Base-by-base conservation (phyloP, 2,888 invertebrate genomes). In the Philereme transversata region DNA sequence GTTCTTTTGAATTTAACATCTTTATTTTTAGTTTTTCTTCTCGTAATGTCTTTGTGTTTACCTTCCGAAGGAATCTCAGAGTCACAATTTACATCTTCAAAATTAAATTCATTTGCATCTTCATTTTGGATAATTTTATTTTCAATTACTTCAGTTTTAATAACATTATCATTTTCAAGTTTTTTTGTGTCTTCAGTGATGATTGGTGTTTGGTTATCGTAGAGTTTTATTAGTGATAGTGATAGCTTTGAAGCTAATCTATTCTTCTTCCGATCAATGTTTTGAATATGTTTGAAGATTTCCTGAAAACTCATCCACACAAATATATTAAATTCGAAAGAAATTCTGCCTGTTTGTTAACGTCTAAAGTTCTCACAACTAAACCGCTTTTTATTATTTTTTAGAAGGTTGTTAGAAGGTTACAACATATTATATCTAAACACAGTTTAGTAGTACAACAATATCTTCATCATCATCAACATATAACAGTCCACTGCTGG, bases 231-330 rank as follows among this genome's bases (percentile, higher is more conserved):
- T 41, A 33, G 47, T 41, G 54, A 54, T 34, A 34, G 4, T 34
- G n/a, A 7, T 40, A 54, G 47, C 10, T 47, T 54, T 41, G 54
- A 54, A 41, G 41, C 9, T 41, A 54, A 11, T 10, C 38, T n/a
- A 8, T 54, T 54, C 41, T 34, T 40, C 6, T 10, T 34, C 2
- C 54, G 38, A 38, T 54, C 47, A 34, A 54, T 34, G 4, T 22
- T 54, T 41, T 34, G 11, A 8, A 54, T 47, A 41, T 41, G 10
- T 5, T 54, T 54, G 47, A 41, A 35, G 5, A 47, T 48, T 38
- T 54, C 54, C 54, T 54, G 40, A 9, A 53, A 41, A n/a, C n/a
- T n/a, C n/a, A n/a, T n/a, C n/a, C n/a, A n/a, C n/a, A n/a, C n/a
- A n/a, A n/a, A n/a, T n/a, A n/a, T n/a, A n/a, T n/a, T n/a, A n/a